These are phyloP conservation scores for Gymnoscopelus microlampas DNA, from an alignment of 2,797 vertebrate genomes.

Conservation along the genomic window DNA sequence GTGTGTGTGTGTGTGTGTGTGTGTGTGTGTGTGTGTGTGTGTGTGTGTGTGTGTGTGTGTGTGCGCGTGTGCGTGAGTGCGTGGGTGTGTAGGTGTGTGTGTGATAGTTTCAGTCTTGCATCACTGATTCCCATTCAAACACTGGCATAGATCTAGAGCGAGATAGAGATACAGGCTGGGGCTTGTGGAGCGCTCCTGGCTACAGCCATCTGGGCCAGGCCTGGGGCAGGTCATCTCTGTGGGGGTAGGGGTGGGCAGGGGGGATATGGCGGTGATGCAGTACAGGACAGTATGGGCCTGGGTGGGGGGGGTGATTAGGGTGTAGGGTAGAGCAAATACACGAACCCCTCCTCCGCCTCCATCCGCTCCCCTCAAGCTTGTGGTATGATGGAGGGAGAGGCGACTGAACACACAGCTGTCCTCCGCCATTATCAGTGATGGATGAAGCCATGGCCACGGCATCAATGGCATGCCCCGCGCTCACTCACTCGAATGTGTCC, in stretches of 20 bases:
- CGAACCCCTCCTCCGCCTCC: slow-evolving; percentile 62
- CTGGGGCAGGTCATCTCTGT: slow-evolving; percentile 76
- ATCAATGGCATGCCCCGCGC: slow-evolving; percentile 75
- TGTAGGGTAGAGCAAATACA: slow-evolving; percentile 74
- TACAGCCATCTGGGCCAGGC: slow-evolving; percentile 76
- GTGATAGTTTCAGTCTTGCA: slow-evolving; percentile 59
- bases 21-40: slow-evolving; percentile 22
- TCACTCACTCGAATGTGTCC: slow-evolving; percentile 67
- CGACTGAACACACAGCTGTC: slow-evolving; percentile 84
- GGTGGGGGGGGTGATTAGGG: slow-evolving; percentile 69
- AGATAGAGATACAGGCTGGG: slow-evolving; percentile 39
- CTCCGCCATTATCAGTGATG: slow-evolving; percentile 81
- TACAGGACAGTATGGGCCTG: not conserved
- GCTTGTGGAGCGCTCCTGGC: slow-evolving; percentile 70
- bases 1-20: slow-evolving; percentile 10
- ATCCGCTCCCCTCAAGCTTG: slow-evolving; percentile 62
- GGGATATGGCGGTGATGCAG: slow-evolving; percentile 19
- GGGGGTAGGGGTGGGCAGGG: slow-evolving; percentile 30
- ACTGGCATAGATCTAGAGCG: slow-evolving; percentile 63
- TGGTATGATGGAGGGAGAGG: slow-evolving; percentile 70
- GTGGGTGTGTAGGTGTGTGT: not conserved
- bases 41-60: slow-evolving; percentile 1
- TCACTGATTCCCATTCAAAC: slow-evolving; percentile 78
- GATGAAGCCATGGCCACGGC: slow-evolving; percentile 83
- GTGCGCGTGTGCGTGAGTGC: not conserved